These are phyloP conservation scores for Protophormia terraenovae DNA, from an alignment of 2,888 invertebrate species.

Conservation along the genomic window DNA sequence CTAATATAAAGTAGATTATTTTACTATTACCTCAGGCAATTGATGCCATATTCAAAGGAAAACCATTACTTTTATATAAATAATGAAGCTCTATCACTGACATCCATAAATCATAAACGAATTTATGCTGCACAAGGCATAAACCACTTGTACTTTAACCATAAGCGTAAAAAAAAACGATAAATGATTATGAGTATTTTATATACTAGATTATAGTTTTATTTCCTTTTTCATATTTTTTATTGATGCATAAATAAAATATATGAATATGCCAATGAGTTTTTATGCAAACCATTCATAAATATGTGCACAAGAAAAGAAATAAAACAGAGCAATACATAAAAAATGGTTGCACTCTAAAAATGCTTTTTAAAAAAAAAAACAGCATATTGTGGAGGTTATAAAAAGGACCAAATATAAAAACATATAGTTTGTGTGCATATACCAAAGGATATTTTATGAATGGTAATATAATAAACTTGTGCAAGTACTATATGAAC, in stretches of 20 bases:
- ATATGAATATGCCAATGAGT: conserved; percentile 56
- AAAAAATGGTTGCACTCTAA: conserved; percentile 14
- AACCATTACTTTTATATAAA: too few relatives aligned
- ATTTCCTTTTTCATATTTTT: too few relatives aligned
- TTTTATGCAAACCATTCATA: conserved; percentile 27
- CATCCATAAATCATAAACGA: conserved; percentile 51
- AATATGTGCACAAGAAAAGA: too few relatives aligned
- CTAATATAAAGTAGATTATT: too few relatives aligned
- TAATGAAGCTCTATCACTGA: too few relatives aligned
- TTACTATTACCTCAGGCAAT: too few relatives aligned
- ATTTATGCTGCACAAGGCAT: conserved; percentile 15
- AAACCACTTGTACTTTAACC: background rate
- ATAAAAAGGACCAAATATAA: conserved; percentile 50
- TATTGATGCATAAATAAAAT: too few relatives aligned
- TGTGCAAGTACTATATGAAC: conserved; percentile 29
- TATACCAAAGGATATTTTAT: conserved; percentile 53
- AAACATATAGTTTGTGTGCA: conserved; percentile 2
- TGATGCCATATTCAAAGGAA: too few relatives aligned
- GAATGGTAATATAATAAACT: conserved; percentile 59
- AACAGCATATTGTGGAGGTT: conserved; percentile 46
- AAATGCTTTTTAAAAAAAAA: conserved; percentile 14
- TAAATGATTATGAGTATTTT: conserved; percentile 38
- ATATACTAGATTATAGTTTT: too few relatives aligned
- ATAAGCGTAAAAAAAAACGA: conserved; percentile 6
- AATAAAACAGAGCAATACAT: background rate